These are phyloP conservation scores for Polydrusus cervinus DNA, from an alignment of 2,888 invertebrate genomes.

Conservation along the genomic window DNA sequence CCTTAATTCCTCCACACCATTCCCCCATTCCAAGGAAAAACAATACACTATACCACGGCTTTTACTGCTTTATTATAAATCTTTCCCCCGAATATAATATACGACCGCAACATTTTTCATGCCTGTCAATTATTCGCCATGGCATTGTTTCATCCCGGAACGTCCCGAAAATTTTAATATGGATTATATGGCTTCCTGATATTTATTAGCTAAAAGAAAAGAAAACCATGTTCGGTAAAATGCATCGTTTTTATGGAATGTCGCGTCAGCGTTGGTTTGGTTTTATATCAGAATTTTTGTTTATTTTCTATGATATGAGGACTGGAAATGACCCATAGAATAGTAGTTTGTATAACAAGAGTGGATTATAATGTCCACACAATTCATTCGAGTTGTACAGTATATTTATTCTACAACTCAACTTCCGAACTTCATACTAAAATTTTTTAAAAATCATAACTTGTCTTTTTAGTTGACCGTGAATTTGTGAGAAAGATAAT, in stretches of 20 bases:
- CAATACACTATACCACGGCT: conserved; percentile 27
- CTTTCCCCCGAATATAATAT: conserved; percentile 60
- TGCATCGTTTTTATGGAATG: not conserved
- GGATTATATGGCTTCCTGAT: conserved; percentile 47
- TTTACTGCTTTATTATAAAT: conserved; percentile 58
- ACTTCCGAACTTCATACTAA: no score
- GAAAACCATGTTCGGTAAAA: conserved; percentile 24
- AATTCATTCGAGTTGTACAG: no score
- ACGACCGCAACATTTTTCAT: conserved; percentile 63
- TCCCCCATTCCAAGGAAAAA: conserved; percentile 28
- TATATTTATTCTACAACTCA: no score
- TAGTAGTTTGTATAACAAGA: no score
- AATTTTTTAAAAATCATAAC: no score
- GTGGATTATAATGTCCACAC: no score
- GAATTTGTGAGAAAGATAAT: no score
- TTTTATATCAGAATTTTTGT: not conserved
- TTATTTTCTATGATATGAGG: no score
- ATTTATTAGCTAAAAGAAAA: conserved; percentile 43
- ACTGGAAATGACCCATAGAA: no score
- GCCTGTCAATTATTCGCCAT: conserved; percentile 63
- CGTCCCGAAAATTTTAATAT: conserved; percentile 47
- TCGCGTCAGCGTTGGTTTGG: not conserved
- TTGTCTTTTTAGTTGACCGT: no score
- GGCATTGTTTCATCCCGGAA: conserved; percentile 44
- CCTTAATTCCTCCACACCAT: not conserved